Conservation (phyloP, 2,888 invertebrate species). For the Tenthredo livida region DNA sequence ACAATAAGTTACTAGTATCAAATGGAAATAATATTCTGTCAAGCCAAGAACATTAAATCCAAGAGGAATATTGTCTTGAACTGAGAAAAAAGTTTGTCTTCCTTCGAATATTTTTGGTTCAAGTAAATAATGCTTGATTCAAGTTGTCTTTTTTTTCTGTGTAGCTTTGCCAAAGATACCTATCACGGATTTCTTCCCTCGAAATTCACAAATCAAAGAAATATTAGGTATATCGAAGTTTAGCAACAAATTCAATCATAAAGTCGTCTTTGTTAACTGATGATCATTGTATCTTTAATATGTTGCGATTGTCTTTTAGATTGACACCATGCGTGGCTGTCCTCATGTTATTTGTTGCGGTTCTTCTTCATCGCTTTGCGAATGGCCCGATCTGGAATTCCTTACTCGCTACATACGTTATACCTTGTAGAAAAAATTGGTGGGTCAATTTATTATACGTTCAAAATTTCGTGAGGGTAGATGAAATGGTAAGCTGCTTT, state of each 20-base stretch:
- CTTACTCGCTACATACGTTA: constrained; percentile 58
- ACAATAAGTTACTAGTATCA: too few species aligned
- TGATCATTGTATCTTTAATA: neutral
- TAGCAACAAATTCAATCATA: neutral
- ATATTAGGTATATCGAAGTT: neutral
- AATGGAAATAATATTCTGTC: too few species aligned
- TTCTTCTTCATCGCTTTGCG: constrained; percentile 79
- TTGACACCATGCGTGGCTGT: constrained; percentile 81
- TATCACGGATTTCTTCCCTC: neutral
- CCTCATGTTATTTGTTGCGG: constrained; percentile 79
- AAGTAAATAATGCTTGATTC: too few species aligned
- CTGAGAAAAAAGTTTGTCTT: too few species aligned
- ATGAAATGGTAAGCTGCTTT: constrained; percentile 70
- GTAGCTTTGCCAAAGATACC: neutral
- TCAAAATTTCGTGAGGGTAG: constrained; percentile 78
- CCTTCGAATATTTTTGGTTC: too few species aligned
- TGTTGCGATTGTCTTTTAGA: constrained; percentile 69
- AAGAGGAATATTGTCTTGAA: too few species aligned
- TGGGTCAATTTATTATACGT: constrained; percentile 79
- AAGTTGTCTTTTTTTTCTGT: too few species aligned
- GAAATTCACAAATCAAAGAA: neutral
- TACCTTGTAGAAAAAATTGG: constrained; percentile 78
- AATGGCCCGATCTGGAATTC: constrained; percentile 78
- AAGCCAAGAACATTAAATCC: too few species aligned
- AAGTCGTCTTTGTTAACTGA: neutral